Conservation (phyloP, 2,888 invertebrate genomes). For the Pollenia angustigena region DNA sequence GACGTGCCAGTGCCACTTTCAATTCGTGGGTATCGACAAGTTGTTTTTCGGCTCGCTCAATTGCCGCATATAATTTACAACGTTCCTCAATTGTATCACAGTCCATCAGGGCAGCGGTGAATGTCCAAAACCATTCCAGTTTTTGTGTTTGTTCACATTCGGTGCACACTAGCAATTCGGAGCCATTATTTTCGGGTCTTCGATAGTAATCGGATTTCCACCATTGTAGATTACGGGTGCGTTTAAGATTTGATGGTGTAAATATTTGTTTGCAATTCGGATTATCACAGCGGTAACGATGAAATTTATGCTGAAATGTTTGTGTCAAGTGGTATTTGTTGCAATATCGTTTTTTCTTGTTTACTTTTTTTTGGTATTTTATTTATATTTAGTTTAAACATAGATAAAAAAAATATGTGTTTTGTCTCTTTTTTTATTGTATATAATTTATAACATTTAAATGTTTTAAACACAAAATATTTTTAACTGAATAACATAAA, state of each 20-base stretch:
- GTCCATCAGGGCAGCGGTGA: slow-evolving; percentile 76
- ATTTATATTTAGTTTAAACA: slow-evolving; percentile 2
- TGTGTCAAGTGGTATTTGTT: slow-evolving; percentile 73
- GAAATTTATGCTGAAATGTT: slow-evolving; percentile 78
- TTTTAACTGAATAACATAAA: not conserved
- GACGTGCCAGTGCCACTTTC: slow-evolving; percentile 77
- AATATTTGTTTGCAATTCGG: slow-evolving; percentile 78
- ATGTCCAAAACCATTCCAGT: slow-evolving; percentile 78
- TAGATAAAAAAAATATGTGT: slow-evolving; percentile 11
- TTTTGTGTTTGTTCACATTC: slow-evolving; percentile 77
- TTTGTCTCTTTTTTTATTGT: slow-evolving; percentile 20
- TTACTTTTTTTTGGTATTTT: slow-evolving; percentile 18
- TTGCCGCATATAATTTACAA: slow-evolving; percentile 78
- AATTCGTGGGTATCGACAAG: slow-evolving; percentile 77
- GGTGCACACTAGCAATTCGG: slow-evolving; percentile 76
- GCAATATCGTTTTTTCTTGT: slow-evolving; percentile 62
- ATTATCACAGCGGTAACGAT: slow-evolving; percentile 80
- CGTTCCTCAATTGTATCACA: slow-evolving; percentile 78
- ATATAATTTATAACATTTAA: slow-evolving; percentile 49
- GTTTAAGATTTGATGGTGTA: slow-evolving; percentile 76
- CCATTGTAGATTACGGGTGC: slow-evolving; percentile 78
- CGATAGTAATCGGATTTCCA: slow-evolving; percentile 77
- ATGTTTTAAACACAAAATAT: slow-evolving; percentile 31
- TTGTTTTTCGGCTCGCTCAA: slow-evolving; percentile 76
- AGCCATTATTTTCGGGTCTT: slow-evolving; percentile 75